Percentiles rank a stretch among this genome's conserved stretches.
Evolutionary conservation across 2,888 invertebrate genomes (phyloP).

Genomic region (Apamea crenata): DNA sequence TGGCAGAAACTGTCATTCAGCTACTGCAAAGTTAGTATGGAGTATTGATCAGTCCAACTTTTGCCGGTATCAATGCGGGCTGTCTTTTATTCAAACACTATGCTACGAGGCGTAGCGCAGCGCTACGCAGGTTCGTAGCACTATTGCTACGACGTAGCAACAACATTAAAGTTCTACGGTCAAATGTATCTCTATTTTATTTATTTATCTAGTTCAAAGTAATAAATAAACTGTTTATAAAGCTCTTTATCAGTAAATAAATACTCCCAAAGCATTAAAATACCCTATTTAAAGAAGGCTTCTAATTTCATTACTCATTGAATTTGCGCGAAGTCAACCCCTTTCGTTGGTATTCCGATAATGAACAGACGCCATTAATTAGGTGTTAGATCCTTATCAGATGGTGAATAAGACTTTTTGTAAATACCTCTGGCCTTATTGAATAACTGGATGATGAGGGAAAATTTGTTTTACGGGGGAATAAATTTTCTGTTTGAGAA

Average conservation of each 20-base stretch:
- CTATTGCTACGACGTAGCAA: slow-evolving; percentile 32
- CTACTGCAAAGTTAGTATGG: neutral
- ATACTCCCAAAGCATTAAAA: slow-evolving; percentile 33
- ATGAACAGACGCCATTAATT: slow-evolving; percentile 65
- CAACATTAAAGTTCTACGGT: too few species aligned
- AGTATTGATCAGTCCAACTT: slow-evolving; percentile 42
- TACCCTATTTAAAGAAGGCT: slow-evolving; percentile 49
- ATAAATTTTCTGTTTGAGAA: neutral
- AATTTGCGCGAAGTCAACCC: slow-evolving; percentile 53
- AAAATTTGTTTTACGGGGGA: neutral
- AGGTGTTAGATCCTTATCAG: slow-evolving; percentile 54
- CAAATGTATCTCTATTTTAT: neutral
- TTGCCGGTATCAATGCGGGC: slow-evolving; percentile 1
- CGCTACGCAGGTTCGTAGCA: slow-evolving; percentile 38
- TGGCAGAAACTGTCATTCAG: slow-evolving; percentile 3
- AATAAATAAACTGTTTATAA: slow-evolving; percentile 12
- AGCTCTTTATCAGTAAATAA: slow-evolving; percentile 47
- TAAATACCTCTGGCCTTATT: slow-evolving; percentile 46
- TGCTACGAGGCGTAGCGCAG: slow-evolving; percentile 37
- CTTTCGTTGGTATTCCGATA: slow-evolving; percentile 53
- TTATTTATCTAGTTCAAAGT: neutral
- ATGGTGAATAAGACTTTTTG: slow-evolving; percentile 47
- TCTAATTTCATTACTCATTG: slow-evolving; percentile 55
- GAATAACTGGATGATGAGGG: slow-evolving; percentile 41
- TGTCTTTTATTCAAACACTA: neutral